Conservation (phyloP, 2,888 invertebrate genomes). For the Sarcophaga variegata region DNA sequence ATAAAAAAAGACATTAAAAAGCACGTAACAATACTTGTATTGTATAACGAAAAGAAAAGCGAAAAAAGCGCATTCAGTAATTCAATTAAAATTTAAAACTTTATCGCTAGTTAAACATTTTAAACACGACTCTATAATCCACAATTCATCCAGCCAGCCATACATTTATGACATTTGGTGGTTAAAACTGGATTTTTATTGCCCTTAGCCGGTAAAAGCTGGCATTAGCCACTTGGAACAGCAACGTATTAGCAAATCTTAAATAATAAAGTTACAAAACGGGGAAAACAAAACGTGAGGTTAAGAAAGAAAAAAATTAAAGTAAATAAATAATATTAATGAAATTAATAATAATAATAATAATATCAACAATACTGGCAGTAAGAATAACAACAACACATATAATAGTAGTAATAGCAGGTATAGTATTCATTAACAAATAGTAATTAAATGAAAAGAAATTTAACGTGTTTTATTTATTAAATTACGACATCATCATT, state of each 20-base stretch:
- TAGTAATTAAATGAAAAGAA: constrained; percentile 16
- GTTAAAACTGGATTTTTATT: constrained; percentile 50
- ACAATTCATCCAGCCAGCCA: too few species aligned
- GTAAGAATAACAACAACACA: too few species aligned
- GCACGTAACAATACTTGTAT: neutral
- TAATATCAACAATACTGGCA: neutral
- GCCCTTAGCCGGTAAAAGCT: constrained; percentile 47
- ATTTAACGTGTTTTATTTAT: constrained; percentile 19
- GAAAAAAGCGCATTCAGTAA: neutral
- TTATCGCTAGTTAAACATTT: neutral
- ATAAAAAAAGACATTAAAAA: neutral
- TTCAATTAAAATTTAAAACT: neutral
- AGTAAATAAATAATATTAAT: neutral
- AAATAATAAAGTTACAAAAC: constrained; percentile 7
- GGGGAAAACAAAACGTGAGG: neutral
- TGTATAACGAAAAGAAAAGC: too few species aligned
- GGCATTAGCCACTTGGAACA: constrained; percentile 31
- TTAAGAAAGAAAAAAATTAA: neutral
- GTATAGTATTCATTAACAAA: neutral
- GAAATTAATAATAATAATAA: neutral
- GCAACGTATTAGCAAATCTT: constrained; percentile 39
- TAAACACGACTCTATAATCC: neutral
- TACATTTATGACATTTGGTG: neutral
- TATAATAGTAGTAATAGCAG: too few species aligned
- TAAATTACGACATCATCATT: neutral